Base-by-base conservation (phyloP, 1,140 invertebrate species). In the Cherax quadricarinatus region DNA sequence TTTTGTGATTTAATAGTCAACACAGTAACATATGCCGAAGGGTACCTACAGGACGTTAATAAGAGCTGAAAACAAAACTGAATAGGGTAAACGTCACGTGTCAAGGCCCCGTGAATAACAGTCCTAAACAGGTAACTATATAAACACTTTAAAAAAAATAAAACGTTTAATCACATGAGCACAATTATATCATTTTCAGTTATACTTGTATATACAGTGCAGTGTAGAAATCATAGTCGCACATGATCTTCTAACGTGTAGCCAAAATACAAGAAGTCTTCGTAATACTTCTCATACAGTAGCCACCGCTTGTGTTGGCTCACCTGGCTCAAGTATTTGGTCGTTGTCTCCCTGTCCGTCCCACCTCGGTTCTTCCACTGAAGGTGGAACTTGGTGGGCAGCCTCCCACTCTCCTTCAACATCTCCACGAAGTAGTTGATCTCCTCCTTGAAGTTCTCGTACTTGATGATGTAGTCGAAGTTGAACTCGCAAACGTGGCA, bases 401-500 rank as follows among this genome's bases (percentile, higher is more conserved):
- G n/a, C 18, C 82, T 73, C 21, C 60, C 78, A 4, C 48, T 49
- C 83, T 86, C 83, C 57, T 91, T 48, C 30, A 91, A 53, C 24
- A 91, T 78, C 60, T 66, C 49, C 49, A 92, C 16, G 7, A 93
- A 53, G 60, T 51, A 73, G n/a, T 88, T 53, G 57, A 75, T 86
- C 66, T 93, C 92, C 84, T 91, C 83, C 24, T 57, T 70, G 30
- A 86, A 93, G 30, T 66, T 84, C 30, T 93, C 92, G 60, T 87
- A 87, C 79, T 91, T 87, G 12, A 89, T 90, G 80, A 93, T 93
- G 49, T 86, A 86, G 51, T 93, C 89, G 84, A 84, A 93, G 53
- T 91, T 53, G 51, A 93, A 86, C 14, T 82, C 57, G 79, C 92
- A 93, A 16, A 93, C 78, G 41, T 93, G 84, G 41, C 92, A 93